phyloP scores from a whole-genome alignment of 2,113 vertebrate genomes.

The Calonectris borealis region DNA sequence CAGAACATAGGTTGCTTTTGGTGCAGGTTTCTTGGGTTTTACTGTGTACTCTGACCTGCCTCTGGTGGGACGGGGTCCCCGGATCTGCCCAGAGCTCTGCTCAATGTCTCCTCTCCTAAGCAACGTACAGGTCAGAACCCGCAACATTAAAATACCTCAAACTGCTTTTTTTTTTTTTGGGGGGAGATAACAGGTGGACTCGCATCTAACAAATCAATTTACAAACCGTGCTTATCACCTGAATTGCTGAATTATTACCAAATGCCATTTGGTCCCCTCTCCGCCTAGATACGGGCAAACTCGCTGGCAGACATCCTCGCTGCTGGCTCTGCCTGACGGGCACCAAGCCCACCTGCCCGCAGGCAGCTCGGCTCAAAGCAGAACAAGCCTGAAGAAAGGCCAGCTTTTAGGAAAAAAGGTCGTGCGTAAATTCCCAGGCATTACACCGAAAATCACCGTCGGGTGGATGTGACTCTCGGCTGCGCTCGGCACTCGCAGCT shows the following conservation, averaged over 20 bases:
- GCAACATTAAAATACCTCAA: neutral
- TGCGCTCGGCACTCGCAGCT: neutral
- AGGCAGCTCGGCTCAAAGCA: neutral
- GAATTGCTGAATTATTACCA: neutral
- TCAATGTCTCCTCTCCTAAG: fast-evolving
- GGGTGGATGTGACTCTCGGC: neutral
- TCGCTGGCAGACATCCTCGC: neutral
- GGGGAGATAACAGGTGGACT: neutral
- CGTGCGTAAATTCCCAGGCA: neutral
- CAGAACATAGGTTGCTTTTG: neutral
- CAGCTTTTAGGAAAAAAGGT: neutral
- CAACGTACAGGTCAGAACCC: neutral
- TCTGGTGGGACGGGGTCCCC: neutral
- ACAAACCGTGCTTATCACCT: neutral
- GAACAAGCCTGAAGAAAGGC: neutral
- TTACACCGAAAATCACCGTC: neutral
- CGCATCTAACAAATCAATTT: neutral
- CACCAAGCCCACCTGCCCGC: neutral
- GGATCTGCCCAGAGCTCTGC: neutral
- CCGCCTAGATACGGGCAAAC: neutral
- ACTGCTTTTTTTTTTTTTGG: neutral
- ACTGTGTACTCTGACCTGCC: neutral
- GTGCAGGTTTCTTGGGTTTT: neutral
- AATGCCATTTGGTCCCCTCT: neutral
- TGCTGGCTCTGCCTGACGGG: neutral